Percentiles rank a stretch among this genome's conserved stretches.
These are phyloP conservation scores for Hydraecia micacea DNA, from an alignment of 2,888 invertebrate species.

Conservation along the genomic window DNA sequence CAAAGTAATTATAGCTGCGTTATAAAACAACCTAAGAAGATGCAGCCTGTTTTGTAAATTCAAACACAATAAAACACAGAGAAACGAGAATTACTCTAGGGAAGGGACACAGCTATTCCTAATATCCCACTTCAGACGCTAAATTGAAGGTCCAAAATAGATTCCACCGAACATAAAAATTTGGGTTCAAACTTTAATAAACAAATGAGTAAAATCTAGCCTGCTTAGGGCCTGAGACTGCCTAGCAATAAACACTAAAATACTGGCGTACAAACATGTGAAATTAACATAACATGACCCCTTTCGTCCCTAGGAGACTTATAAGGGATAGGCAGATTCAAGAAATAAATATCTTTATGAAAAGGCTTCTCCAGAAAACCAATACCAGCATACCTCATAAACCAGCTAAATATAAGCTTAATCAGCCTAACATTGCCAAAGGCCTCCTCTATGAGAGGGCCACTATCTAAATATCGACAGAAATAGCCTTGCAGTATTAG, in stretches of 20 bases:
- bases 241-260: slow-evolving; percentile 32
- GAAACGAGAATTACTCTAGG: neutral
- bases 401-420: too few species aligned
- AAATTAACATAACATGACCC: slow-evolving; percentile 44
- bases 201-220: slow-evolving; percentile 20
- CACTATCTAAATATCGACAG: too few species aligned
- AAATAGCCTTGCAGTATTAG: too few species aligned
- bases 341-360: slow-evolving; percentile 3
- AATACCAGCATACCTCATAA: neutral
- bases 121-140: neutral
- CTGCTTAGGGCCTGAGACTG: neutral
- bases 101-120: neutral
- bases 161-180: neutral
- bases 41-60: neutral
- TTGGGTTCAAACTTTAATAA: slow-evolving; percentile 30
- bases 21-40: neutral
- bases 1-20: neutral
- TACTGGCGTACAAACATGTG: slow-evolving; percentile 28
- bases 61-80: neutral
- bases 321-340: neutral
- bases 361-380: neutral
- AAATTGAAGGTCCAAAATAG: neutral
- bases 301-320: slow-evolving; percentile 19
- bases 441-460: too few species aligned
- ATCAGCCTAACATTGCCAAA: too few species aligned